A percentile compares a stretch with the other conserved stretches of the same genome.
These are phyloP conservation scores for Cariama cristata DNA, from an alignment of 2,113 vertebrate genomes.

Conservation along the genomic window DNA sequence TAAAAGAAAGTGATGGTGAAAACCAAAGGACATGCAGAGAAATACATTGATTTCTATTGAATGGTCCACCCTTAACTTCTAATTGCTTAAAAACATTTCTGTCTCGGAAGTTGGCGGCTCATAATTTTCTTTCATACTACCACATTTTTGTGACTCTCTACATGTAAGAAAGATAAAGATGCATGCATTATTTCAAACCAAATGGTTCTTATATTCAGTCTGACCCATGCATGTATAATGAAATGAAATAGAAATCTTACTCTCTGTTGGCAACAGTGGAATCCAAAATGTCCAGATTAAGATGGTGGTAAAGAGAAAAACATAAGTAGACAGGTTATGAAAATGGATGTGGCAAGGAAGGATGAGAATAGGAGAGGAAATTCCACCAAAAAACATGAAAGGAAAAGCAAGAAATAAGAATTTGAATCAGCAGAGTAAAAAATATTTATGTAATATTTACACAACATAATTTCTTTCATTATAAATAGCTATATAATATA, in stretches of 20 bases:
- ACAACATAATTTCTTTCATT: background rate
- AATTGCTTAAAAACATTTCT: background rate
- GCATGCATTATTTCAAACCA: background rate
- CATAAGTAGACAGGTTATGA: background rate
- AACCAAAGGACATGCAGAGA: background rate
- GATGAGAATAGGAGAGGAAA: background rate
- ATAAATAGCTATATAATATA: background rate
- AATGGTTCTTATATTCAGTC: background rate
- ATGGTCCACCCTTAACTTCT: background rate
- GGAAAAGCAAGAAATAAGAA: background rate
- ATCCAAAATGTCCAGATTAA: constrained; percentile 24
- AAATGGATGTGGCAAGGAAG: background rate
- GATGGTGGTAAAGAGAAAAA: background rate
- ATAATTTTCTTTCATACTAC: background rate
- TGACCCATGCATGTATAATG: constrained; percentile 10
- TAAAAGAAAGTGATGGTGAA: background rate
- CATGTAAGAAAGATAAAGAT: background rate
- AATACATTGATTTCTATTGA: background rate
- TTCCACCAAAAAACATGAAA: background rate
- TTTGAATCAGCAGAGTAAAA: background rate
- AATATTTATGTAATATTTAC: background rate
- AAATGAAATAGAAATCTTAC: constrained; percentile 55
- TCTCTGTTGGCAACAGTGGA: constrained; percentile 55
- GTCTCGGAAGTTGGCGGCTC: background rate
- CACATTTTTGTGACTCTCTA: background rate